Percentiles rank a stretch among this genome's conserved stretches.
Conservation (phyloP, 64 coral and sea anemone genomes). For the Acropora tenuis region DNA sequence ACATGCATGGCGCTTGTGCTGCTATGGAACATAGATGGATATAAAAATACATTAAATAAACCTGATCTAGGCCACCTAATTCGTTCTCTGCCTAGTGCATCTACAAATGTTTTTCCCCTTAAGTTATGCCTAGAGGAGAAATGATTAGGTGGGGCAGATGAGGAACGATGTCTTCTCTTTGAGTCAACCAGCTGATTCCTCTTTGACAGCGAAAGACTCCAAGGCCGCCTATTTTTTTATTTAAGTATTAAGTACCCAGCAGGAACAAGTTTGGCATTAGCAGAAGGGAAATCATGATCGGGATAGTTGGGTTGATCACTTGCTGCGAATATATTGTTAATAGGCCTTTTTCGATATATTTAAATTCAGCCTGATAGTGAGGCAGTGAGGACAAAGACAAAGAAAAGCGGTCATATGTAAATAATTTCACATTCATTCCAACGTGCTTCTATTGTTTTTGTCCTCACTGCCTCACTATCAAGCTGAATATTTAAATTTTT, state of each 20-base stretch:
- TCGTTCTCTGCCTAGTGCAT: neutral
- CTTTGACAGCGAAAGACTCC: neutral
- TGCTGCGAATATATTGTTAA: neutral
- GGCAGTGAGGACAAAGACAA: no score
- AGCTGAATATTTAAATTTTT: neutral
- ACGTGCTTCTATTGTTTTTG: no score
- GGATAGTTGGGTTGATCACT: constrained; percentile 5
- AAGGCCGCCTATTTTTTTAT: neutral
- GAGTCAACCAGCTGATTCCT: neutral
- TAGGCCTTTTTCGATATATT: neutral
- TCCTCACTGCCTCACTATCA: no score
- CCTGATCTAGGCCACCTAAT: constrained; percentile 1
- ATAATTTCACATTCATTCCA: neutral
- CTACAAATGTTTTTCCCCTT: constrained; percentile 3
- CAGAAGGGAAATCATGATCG: constrained; percentile 1
- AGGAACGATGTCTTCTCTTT: neutral
- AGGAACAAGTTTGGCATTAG: constrained; percentile 9
- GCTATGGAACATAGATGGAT: neutral
- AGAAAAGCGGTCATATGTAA: neutral
- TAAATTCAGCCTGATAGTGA: no score
- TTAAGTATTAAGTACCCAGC: constrained; percentile 6
- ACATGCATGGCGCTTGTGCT: neutral
- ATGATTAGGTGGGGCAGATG: neutral
- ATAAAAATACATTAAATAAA: neutral
- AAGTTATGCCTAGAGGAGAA: neutral